Evolutionary conservation across 2,888 invertebrate genomes (phyloP).

Genomic region (Dendrolimus houi): DNA sequence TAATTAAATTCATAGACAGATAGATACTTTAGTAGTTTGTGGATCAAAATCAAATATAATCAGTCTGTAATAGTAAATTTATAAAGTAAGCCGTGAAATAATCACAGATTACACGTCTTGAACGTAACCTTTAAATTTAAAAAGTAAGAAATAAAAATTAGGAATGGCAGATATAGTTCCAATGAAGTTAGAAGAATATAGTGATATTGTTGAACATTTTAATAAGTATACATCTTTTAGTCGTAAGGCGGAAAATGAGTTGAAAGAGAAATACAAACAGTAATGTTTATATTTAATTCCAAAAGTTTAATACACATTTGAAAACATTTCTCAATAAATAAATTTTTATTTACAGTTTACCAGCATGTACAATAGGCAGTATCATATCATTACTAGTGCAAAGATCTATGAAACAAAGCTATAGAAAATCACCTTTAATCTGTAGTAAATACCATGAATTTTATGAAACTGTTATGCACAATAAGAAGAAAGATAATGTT

Average conservation of each 20-base stretch:
- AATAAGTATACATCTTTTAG: slow-evolving; percentile 71
- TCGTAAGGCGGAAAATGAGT: slow-evolving; percentile 76
- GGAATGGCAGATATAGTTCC: slow-evolving; percentile 11
- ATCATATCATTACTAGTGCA: slow-evolving; percentile 81
- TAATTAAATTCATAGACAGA: too few relatives aligned
- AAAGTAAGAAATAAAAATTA: not conserved
- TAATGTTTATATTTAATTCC: slow-evolving; percentile 30
- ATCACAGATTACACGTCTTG: too few relatives aligned
- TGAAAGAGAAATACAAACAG: slow-evolving; percentile 76
- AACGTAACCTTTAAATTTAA: too few relatives aligned
- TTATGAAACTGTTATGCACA: slow-evolving; percentile 68
- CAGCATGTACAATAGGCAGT: slow-evolving; percentile 79
- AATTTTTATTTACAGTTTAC: slow-evolving; percentile 55
- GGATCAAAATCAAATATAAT: too few relatives aligned
- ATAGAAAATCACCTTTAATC: slow-evolving; percentile 75
- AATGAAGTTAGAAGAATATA: slow-evolving; percentile 61
- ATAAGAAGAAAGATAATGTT: slow-evolving; percentile 73
- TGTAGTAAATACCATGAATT: slow-evolving; percentile 72
- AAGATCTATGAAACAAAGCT: slow-evolving; percentile 78
- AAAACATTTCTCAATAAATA: not conserved
- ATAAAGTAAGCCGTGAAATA: too few relatives aligned
- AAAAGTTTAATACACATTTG: not conserved
- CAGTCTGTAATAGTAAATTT: too few relatives aligned
- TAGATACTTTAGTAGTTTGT: too few relatives aligned
- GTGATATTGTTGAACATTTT: slow-evolving; percentile 74